phyloP scores from a whole-genome alignment of 2,888 invertebrate genomes.

The Clanis bilineata region DNA sequence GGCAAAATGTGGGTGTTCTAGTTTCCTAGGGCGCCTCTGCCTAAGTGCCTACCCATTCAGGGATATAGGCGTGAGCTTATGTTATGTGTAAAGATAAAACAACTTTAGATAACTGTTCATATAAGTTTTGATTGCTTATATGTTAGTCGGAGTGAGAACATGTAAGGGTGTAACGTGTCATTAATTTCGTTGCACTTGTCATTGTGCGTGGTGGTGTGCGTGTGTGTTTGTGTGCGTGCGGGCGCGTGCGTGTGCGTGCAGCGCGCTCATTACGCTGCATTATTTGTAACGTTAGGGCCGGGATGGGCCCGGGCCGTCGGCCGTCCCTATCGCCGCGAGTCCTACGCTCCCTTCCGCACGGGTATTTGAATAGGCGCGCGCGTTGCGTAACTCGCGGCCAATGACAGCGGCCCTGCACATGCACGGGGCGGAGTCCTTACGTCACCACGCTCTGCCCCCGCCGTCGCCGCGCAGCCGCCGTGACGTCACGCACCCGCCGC shows the following conservation, averaged over 20 bases:
- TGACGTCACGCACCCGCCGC: slow-evolving; percentile 68
- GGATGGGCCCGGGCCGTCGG: slow-evolving; percentile 54
- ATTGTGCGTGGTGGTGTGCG: slow-evolving; percentile 35
- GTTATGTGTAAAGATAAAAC: too few relatives aligned
- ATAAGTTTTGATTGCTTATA: slow-evolving; percentile 16
- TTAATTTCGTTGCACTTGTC: slow-evolving; percentile 70
- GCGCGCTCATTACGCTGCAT: slow-evolving; percentile 69
- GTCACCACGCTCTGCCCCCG: slow-evolving; percentile 75
- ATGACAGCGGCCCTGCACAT: slow-evolving; percentile 77
- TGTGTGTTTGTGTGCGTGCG: slow-evolving; percentile 44
- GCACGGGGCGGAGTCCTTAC: slow-evolving; percentile 81
- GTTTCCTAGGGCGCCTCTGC: too few relatives aligned
- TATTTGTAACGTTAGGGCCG: slow-evolving; percentile 73
- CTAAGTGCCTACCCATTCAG: too few relatives aligned
- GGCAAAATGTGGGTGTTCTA: too few relatives aligned
- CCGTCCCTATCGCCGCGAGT: slow-evolving; percentile 62
- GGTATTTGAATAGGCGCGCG: slow-evolving; percentile 70
- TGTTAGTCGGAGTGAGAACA: slow-evolving; percentile 14
- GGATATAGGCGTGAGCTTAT: too few relatives aligned
- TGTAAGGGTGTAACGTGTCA: slow-evolving; percentile 49
- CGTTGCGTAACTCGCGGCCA: slow-evolving; percentile 80
- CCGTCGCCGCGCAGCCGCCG: slow-evolving; percentile 76
- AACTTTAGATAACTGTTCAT: not conserved
- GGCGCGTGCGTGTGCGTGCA: slow-evolving; percentile 47
- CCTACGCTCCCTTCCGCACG: slow-evolving; percentile 73